These are phyloP conservation scores for Pterocles burchelli DNA, from an alignment of 2,113 vertebrate species.

Conservation along the genomic window DNA sequence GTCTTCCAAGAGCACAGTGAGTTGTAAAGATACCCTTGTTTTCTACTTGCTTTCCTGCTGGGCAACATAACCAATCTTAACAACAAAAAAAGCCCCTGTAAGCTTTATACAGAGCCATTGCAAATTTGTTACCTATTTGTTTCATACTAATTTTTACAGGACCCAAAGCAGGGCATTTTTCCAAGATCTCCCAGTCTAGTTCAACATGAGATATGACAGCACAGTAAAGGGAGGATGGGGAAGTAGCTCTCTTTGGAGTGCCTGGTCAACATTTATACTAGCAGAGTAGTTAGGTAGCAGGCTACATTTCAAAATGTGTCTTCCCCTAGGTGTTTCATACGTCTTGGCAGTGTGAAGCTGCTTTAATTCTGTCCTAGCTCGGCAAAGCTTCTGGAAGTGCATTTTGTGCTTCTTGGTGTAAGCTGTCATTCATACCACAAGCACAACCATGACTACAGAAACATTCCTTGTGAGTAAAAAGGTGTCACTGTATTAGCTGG, in stretches of 20 bases:
- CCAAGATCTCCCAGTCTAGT: background rate
- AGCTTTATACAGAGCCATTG: constrained; percentile 29
- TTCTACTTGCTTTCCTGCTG: constrained; percentile 47
- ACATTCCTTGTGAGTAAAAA: constrained; percentile 63
- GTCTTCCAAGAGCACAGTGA: constrained; percentile 24
- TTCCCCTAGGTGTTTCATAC: constrained; percentile 58
- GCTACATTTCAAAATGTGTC: constrained; percentile 45
- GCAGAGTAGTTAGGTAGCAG: constrained; percentile 33
- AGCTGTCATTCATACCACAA: constrained; percentile 65
- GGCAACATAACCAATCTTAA: constrained; percentile 32
- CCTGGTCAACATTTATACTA: constrained; percentile 50
- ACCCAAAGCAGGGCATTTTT: background rate
- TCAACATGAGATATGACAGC: background rate
- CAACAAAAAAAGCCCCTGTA: background rate
- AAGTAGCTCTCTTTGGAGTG: background rate
- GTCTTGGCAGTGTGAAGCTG: constrained; percentile 46
- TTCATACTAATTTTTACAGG: background rate
- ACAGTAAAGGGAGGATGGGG: background rate
- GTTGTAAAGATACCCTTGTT: constrained; percentile 45
- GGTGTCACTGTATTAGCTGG: constrained; percentile 63
- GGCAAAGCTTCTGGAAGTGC: constrained; percentile 66
- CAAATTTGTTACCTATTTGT: background rate
- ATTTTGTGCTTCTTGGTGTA: constrained; percentile 68
- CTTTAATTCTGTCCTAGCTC: constrained; percentile 61
- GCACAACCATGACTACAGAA: constrained; percentile 60